Base-by-base conservation (phyloP, 2,113 vertebrate genomes). In the Halcyon malimbica region DNA sequence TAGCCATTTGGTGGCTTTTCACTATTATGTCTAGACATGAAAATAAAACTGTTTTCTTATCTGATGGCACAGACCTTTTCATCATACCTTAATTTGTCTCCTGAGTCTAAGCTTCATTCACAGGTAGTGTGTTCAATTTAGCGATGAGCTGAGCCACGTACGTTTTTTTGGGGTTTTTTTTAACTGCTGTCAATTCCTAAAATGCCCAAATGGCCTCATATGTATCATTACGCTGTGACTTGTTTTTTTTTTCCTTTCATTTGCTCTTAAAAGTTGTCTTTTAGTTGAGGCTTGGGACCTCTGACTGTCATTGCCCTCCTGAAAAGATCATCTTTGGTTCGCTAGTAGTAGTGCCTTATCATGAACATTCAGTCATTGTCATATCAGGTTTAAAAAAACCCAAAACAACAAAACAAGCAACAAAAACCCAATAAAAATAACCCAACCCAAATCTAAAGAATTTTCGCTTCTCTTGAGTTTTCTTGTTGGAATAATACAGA, bases 41-140 rank as follows among this genome's bases (percentile, higher is more conserved):
- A 95, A 90, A 90, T 73, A 76, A 57, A 91, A 35, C 33, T 51
- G 24, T 88, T 94, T 93, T 87, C 39, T 79, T 91, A 82, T 79
- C 44, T 65, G 78, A 90, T 93, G 62, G 50, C 63, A 65, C n/a
- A 73, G 84, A 76, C 44, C 50, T 82, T 95, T 90, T 89, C 77
- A 91, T 93, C 85, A 62, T 74, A 73, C 46, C 51, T 94, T 90
- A 93, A 94, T 90, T 91, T 91, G 31, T 94, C 85, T 91, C 94
- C 46, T 1, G 50, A 88, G 70, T 39, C 63, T 12, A 17, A 80
- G 63, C 41, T 78, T 94, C 76, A 28, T 75, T 91, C 92, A 82
- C 77, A 91, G 73, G 68, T 82, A 57, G 28, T 21, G 29, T 42
- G 69, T 92, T 86, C 84, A 46, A 12, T 94, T 81, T 95, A 85